Percentiles rank a stretch among this genome's conserved stretches.
These are phyloP conservation scores for Cottoperca gobio DNA, from an alignment of 2,797 vertebrate species.

Conservation along the genomic window DNA sequence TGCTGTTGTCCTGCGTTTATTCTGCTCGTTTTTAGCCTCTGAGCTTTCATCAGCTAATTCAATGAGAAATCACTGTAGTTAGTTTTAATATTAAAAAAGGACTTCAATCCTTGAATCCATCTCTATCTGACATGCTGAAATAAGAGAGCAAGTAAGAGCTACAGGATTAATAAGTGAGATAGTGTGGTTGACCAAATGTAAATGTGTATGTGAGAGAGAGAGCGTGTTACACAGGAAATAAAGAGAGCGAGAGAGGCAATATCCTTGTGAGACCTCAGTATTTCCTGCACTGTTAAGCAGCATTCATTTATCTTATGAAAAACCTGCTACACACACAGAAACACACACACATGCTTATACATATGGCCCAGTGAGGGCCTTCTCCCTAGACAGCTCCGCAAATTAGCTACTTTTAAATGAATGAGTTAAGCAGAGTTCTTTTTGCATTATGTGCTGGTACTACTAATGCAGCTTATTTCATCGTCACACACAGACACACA, in stretches of 20 bases:
- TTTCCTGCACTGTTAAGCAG: slow-evolving; percentile 76
- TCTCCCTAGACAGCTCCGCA: slow-evolving; percentile 61
- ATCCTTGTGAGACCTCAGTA: slow-evolving; percentile 67
- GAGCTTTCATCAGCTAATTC: slow-evolving; percentile 14
- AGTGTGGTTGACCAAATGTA: neutral
- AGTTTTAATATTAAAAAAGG: slow-evolving; percentile 25
- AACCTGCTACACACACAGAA: slow-evolving; percentile 37
- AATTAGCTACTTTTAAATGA: slow-evolving; percentile 73
- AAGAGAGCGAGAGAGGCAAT: slow-evolving; percentile 50
- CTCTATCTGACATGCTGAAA: slow-evolving; percentile 17
- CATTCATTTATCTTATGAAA: slow-evolving; percentile 72
- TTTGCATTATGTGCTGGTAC: slow-evolving; percentile 46
- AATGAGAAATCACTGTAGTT: slow-evolving; percentile 21
- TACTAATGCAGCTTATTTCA: slow-evolving; percentile 51
- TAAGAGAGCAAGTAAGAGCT: slow-evolving; percentile 21
- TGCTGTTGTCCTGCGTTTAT: slow-evolving; percentile 15
- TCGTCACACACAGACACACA: slow-evolving; percentile 41
- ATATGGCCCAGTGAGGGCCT: slow-evolving; percentile 44
- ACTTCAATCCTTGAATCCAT: slow-evolving; percentile 22
- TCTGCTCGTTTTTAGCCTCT: neutral
- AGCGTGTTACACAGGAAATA: slow-evolving; percentile 40
- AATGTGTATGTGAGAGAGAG: neutral
- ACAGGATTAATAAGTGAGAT: slow-evolving; percentile 44
- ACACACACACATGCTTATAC: neutral
- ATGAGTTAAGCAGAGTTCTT: slow-evolving; percentile 60